Percentiles rank a stretch among this genome's conserved stretches.
Evolutionary conservation across 2,113 vertebrate genomes (phyloP).

Genomic region (Sinosuthora webbiana): DNA sequence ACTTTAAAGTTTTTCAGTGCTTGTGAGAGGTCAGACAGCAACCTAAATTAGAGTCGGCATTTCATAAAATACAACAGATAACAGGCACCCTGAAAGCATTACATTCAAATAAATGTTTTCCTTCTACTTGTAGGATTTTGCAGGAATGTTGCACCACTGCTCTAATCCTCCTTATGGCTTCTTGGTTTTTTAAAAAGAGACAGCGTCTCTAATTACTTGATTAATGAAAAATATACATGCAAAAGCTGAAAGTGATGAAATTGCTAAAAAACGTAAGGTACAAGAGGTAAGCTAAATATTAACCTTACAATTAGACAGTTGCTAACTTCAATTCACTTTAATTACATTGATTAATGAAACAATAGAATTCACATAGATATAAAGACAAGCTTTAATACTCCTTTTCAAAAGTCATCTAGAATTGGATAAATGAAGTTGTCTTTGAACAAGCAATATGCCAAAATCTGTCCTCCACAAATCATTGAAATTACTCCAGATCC

Average conservation of each 20-base stretch:
- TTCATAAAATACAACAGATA: background rate
- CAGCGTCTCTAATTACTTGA: background rate
- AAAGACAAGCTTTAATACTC: background rate
- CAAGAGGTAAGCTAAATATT: background rate
- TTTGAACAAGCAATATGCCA: constrained; percentile 86
- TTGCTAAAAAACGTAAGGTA: background rate
- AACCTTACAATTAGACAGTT: background rate
- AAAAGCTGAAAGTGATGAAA: background rate
- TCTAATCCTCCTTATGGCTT: background rate
- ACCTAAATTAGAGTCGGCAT: background rate
- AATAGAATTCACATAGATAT: background rate
- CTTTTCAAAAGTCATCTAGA: constrained; percentile 84
- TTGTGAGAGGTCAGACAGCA: background rate
- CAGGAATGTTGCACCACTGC: background rate
- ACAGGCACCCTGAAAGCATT: background rate
- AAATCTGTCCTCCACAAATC: constrained; percentile 85
- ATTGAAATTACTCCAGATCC: constrained; percentile 86
- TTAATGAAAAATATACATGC: background rate
- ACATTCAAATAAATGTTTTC: background rate
- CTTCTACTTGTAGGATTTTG: background rate
- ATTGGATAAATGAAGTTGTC: constrained; percentile 87
- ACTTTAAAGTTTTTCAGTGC: background rate
- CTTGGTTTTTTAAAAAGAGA: background rate
- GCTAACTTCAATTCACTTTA: background rate
- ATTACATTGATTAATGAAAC: background rate